Evolutionary conservation across 2,888 invertebrate genomes (phyloP).

Genomic region (Nycteola revayana): DNA sequence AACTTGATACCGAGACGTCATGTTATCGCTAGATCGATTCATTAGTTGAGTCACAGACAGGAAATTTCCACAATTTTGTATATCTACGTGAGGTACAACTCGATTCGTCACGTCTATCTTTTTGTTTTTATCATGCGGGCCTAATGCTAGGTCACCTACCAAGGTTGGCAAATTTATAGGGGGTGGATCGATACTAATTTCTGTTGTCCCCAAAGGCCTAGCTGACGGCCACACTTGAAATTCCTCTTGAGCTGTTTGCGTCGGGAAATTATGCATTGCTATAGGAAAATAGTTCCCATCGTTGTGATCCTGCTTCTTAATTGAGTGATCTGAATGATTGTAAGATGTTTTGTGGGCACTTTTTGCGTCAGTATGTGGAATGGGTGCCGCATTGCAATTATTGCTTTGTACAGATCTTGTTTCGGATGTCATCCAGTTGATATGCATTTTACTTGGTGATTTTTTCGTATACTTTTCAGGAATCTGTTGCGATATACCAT

Average conservation of each 20-base stretch:
- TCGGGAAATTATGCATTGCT: slow-evolving; percentile 65
- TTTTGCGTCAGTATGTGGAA: slow-evolving; percentile 48
- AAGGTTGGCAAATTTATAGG: slow-evolving; percentile 74
- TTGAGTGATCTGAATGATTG: slow-evolving; percentile 45
- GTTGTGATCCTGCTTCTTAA: slow-evolving; percentile 60
- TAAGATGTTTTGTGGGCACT: slow-evolving; percentile 54
- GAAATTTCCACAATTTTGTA: slow-evolving; percentile 70
- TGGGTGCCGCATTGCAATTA: slow-evolving; percentile 45
- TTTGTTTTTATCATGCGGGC: slow-evolving; percentile 74
- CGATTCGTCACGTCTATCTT: slow-evolving; percentile 52
- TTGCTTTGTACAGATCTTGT: slow-evolving; percentile 63
- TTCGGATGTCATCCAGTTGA: slow-evolving; percentile 79
- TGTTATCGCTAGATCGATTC: slow-evolving; percentile 69
- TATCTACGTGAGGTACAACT: slow-evolving; percentile 49
- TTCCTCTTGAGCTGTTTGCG: slow-evolving; percentile 65
- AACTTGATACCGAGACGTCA: slow-evolving; percentile 57
- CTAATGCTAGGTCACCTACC: slow-evolving; percentile 71
- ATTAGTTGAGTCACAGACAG: slow-evolving; percentile 74
- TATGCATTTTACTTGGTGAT: slow-evolving; percentile 73
- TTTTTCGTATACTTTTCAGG: slow-evolving; percentile 71
- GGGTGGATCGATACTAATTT: slow-evolving; percentile 75
- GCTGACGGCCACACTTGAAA: slow-evolving; percentile 72
- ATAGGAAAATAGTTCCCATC: slow-evolving; percentile 70
- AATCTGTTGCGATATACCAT: slow-evolving; percentile 44
- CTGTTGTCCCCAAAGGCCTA: slow-evolving; percentile 68